Base-by-base conservation (phyloP, 2,888 invertebrate species). In the Thereva nobilitata region DNA sequence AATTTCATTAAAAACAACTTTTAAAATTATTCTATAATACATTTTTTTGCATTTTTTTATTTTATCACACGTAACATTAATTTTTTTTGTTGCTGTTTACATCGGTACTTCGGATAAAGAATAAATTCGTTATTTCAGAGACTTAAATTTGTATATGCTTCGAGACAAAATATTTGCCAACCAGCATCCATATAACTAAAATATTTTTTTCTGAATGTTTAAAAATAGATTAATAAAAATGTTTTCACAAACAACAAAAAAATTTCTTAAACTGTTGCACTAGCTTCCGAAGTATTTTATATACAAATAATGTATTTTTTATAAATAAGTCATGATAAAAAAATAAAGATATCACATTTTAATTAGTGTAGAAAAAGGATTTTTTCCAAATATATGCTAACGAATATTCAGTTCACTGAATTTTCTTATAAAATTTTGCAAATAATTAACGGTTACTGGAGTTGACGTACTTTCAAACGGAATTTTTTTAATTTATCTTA, bases 271-370 rank as follows among this genome's bases (percentile, higher is more conserved):
- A 37, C 59, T 47, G 59, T 35, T 3, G 6, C 49, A 49, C 59
- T 59, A 45, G 38, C 37, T 38, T 47, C 49, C 47, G 38, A 59
- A 47, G 49, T 47, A 49, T 23, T 23, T 23, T 47, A 59, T 55
- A 55, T 59, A 59, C 49, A 59, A 45, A 59, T 47, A 35, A 59
- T 59, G 49, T 59, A 59, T 47, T 45, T 49, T 59, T 45, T 35
- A 59, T 59, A 59, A 59, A 59, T 59, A 59, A 59, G 59, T 59
- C 59, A 59, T 59, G 59, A 59, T 59, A 59, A 59, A 59, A 54
- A 59, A 59, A 59, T 23, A 23, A 23, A 23, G 23, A 23, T 59
- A 59, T 59, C 59, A 59, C 59, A 59, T 59, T 47, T 23, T 34
- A 49, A 59, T 47, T 59, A 59, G 59, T 59, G 40, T 59, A 59